Conservation (phyloP, 2,113 vertebrate species). For the Sigmodon hispidus region DNA sequence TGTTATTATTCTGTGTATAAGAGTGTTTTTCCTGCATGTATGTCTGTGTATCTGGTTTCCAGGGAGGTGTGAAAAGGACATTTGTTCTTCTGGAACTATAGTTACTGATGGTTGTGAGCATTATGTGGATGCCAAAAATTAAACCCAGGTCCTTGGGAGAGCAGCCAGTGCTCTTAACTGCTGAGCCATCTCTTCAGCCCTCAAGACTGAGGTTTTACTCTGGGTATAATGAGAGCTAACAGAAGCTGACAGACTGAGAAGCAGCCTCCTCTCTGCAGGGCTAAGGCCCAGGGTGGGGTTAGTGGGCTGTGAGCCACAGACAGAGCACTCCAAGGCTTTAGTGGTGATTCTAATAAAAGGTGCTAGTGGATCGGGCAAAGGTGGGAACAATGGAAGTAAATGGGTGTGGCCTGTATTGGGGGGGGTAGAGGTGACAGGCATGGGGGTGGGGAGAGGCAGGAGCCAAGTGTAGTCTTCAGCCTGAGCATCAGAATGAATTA, state of each 20-base stretch:
- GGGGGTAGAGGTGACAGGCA: background rate
- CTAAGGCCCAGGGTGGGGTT: background rate
- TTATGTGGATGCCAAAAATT: background rate
- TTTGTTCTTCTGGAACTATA: background rate
- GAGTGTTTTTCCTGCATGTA: background rate
- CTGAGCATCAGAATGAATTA: slow-evolving; percentile 12
- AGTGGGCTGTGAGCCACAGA: background rate
- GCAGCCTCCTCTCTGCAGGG: background rate
- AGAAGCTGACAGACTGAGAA: background rate
- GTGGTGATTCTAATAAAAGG: background rate
- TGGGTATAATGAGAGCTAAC: background rate
- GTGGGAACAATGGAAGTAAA: background rate
- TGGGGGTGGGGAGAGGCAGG: background rate
- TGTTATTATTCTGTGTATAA: background rate
- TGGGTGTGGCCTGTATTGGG: background rate
- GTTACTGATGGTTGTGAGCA: background rate
- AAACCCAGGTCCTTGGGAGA: background rate
- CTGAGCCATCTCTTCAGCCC: background rate
- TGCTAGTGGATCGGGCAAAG: background rate
- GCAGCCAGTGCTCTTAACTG: background rate
- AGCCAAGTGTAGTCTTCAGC: background rate
- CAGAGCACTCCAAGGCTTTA: background rate
- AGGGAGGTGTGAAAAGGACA: background rate
- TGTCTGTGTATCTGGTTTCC: background rate
- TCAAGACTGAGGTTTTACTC: background rate